Evolutionary conservation across 2,888 invertebrate genomes (phyloP), one percentile per base, ranked within the genome.

Genomic region (Drosophila mimica): DNA sequence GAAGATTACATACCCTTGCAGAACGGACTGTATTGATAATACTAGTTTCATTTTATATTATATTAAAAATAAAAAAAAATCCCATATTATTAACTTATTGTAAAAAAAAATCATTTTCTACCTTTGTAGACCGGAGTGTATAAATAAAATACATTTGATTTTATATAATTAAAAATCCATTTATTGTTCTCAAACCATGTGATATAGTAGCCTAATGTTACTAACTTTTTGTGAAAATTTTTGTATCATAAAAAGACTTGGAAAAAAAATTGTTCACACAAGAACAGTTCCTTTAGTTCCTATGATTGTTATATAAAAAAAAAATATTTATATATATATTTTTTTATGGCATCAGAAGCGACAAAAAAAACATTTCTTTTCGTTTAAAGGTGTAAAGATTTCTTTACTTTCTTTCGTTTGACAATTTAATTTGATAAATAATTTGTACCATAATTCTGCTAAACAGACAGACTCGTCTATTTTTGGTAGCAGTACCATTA

Each of bases 401-500:
- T n/a, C n/a, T n/a, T n/a, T n/a, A n/a, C n/a, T n/a, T n/a, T n/a
- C n/a, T n/a, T 31, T 13, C 43, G 17, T 33, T 49, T 28, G 46
- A 40, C 43, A 64, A 61, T 61, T 64, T 38, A 31, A 58, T 58
- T 43, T 61, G 48, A 48, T 46, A 31, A 61, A 48, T 46, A 51
- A 25, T 76, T 64, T 40, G 28, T 36, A 51, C 34, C 49, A 68
- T 49, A 57, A 57, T 75, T 74, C 51, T 20, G 56, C 46, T 56
- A 13, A n/a, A 38, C 38, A 54, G 38, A 43, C 11, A 28, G 46
- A 34, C 28, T 30, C 11, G 33, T 31, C 40, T 60, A 67, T 64
- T 71, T 63, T 38, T 38, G 49, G 61, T 38, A 28, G 53, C 33
- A 28, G 11, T 13, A 51, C 79, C 76, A 82, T 83, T 84, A 82